Percentiles rank a stretch among this genome's conserved stretches.
These are phyloP conservation scores for Aleiodes alternator DNA, from an alignment of 2,888 invertebrate species.

Conservation along the genomic window DNA sequence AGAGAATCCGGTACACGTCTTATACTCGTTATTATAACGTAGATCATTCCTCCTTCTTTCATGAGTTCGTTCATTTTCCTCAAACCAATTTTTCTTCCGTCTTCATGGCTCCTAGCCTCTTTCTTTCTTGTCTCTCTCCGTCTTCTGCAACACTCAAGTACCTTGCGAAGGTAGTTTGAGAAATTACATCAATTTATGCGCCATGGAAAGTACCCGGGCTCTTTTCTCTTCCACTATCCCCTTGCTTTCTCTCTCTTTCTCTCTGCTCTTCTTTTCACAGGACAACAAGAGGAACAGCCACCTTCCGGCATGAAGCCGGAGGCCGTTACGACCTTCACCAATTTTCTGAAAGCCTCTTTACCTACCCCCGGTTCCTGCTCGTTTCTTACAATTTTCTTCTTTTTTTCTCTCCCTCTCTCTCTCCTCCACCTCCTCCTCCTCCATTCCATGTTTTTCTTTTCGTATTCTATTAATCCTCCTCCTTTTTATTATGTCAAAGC, in stretches of 20 bases:
- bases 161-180: constrained; percentile 54
- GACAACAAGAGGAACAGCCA: constrained; percentile 24
- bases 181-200: constrained; percentile 63
- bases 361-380: constrained; percentile 48
- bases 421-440: too few species aligned
- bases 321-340: constrained; percentile 45
- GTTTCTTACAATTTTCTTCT: constrained; percentile 20
- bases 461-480: constrained; percentile 9
- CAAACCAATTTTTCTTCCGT: constrained; percentile 13
- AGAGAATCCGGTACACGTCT: constrained; percentile 61
- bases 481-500: constrained; percentile 19
- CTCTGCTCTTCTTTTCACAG: neutral
- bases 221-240: constrained; percentile 38
- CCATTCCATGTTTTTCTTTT: constrained; percentile 12
- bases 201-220: constrained; percentile 42
- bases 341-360: constrained; percentile 53
- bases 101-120: neutral
- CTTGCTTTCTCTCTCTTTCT: constrained; percentile 5
- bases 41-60: constrained; percentile 56
- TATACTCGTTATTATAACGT: constrained; percentile 63
- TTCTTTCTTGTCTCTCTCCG: constrained; percentile 29
- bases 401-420: neutral
- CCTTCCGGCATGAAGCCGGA: constrained; percentile 31
- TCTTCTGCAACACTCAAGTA: constrained; percentile 49
- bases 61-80: constrained; percentile 47